Evolutionary conservation across 2,888 invertebrate genomes (phyloP), one percentile per base, ranked within the genome.

Genomic region (Orthonevra nobilis): DNA sequence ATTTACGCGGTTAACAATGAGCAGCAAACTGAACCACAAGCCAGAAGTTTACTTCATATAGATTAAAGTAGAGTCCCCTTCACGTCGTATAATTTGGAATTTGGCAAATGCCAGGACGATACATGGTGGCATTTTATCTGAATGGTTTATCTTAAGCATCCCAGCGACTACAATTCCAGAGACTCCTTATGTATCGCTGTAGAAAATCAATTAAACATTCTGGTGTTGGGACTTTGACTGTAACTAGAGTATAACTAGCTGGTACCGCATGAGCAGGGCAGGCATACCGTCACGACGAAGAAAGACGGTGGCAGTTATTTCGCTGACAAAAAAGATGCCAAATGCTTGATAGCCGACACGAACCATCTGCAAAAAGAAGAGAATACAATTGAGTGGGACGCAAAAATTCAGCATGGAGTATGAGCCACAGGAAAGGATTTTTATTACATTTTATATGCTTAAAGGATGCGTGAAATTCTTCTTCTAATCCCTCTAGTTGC

Each of bases 191-290:
- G 64, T 38, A 44, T 40, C 40, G 20, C 26, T 30, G 46, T 14
- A 52, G 50, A 60, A 70, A 77, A 77, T 70, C 77, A 77, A 77
- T 70, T 77, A 70, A 77, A 64, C 38, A 52, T 52, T 64, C 56
- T 30, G 12, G 1, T 17, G 28, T 30, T n/a, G 40, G 7, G 26
- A 12, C 23, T 32, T 7, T 10, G 26, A 12, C 54, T 2, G 6
- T 10, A 42, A 20, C 20, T 26, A 28, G 2, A 5, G 3, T 12
- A 46, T 42, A 15, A 19, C 15, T 10, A 20, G 5, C 9, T 63
- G 3, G 23, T 23, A 23, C n/a, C 32, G 14, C 36, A 60, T 28
- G 56, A 63, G 32, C 28, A 38, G 12, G 20, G 3, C 23, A 36
- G 28, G 30, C 17, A 60, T 12, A 26, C 42, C 17, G 34, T 66